Conservation (phyloP, 2,888 invertebrate genomes). For the Metallyticus violacea region DNA sequence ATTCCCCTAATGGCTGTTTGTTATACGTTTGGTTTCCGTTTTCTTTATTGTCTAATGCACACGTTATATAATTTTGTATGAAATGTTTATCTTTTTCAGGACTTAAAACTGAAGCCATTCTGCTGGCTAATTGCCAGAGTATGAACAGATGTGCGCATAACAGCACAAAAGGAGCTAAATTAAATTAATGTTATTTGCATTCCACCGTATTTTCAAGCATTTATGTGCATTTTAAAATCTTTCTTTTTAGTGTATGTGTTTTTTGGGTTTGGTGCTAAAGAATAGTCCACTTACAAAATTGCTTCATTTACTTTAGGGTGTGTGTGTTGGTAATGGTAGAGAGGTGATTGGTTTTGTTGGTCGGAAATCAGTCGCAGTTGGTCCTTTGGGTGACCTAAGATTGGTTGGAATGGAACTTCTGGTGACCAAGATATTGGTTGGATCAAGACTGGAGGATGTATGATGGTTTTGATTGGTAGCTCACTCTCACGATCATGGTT, state of each 20-base stretch:
- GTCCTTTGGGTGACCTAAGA: constrained; percentile 21
- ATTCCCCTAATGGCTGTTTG: too few species aligned
- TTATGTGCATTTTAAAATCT: neutral
- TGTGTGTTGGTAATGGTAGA: constrained; percentile 33
- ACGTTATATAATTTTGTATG: neutral
- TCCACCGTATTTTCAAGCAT: neutral
- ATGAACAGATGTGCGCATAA: neutral
- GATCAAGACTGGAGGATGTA: constrained; percentile 22
- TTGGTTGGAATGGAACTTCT: constrained; percentile 20
- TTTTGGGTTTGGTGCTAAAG: neutral
- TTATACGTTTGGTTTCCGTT: too few species aligned
- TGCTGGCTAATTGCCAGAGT: too few species aligned
- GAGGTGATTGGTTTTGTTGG: constrained; percentile 29
- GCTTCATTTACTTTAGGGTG: constrained; percentile 33
- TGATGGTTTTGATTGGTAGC: constrained; percentile 21
- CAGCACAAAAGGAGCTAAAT: neutral
- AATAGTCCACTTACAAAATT: constrained; percentile 23
- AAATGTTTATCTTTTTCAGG: neutral
- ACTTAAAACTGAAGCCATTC: neutral
- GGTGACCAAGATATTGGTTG: constrained; percentile 8
- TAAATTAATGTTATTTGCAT: neutral
- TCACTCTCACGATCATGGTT: constrained; percentile 11
- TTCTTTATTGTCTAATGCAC: too few species aligned
- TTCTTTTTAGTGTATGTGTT: neutral
- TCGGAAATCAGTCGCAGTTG: constrained; percentile 12